Evolutionary conservation across 2,888 invertebrate genomes (phyloP), one percentile per base, ranked within the genome.

Genomic region (Apamea monoglypha): DNA sequence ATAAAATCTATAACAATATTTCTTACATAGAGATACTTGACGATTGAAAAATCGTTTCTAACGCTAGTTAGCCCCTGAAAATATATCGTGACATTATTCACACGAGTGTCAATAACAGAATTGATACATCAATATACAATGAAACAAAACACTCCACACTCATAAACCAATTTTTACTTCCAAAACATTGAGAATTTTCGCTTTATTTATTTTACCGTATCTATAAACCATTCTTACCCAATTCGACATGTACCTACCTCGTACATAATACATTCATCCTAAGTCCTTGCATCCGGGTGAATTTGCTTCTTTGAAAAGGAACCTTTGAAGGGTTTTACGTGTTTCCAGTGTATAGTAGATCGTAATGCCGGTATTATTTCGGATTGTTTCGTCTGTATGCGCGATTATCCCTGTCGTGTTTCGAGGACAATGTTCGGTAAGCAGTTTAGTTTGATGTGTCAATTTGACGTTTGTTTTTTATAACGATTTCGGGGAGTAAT

Each of bases 221-320:
- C 80, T 83, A 82, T 90, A 90, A 90, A 86, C 89, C 87, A 86
- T 87, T 87, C 87, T 84, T 86, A 87, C 88, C 85, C 88, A 87
- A 91, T 89, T 90, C 87, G 81, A 87, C 87, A 90, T 90, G 90
- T 91, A 93, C 91, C 91, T 90, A 92, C 92, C 92, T 91, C 87
- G 84, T 92, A 91, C 90, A 92, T 93, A 93, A 93, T 93, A 94
- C 92, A 94, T 94, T 91, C 91, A 91, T 90, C 88, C 89, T 90
- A 89, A 93, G 90, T 90, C 91, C 83, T 84, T 92, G 91, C 92
- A 92, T 93, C 91, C 84, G 79, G 81, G 83, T 84, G 92, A 91
- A 93, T 93, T 93, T 94, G 92, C 92, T 91, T 90, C 87, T 88
- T 76, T 74, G 61, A 50, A 74, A 81, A 59, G 69, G 67, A 70